Evolutionary conservation across 2,888 invertebrate species (phyloP), one percentile per base, ranked within the genome.

Genomic region (Aelia acuminata): DNA sequence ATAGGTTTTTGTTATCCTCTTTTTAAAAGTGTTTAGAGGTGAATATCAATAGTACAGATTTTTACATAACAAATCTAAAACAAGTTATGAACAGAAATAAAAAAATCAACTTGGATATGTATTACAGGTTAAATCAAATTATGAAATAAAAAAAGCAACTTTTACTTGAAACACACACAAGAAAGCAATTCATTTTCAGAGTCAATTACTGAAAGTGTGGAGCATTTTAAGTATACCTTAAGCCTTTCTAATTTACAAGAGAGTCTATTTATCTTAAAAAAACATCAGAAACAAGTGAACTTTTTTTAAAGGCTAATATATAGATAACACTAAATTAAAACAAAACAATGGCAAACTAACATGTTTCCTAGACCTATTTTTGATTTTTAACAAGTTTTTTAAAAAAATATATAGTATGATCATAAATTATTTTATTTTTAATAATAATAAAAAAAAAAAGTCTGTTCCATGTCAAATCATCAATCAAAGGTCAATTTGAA

Each of bases 111-210:
- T 43, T 15, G 18, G 18, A 35, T 10, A n/a, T 80, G 80, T 47
- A 43, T 43, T 80, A 80, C 39, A 43, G 80, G 10, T 43, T 15
- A 80, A 80, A 43, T 35, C 20, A 80, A 80, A 80, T n/a, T 43
- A 70, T 35, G 5, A 35, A 35, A 53, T 43, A 3, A 80, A 80
- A 47, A 80, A 80, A 80, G 80, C 80, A 80, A 43, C 43, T 43
- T 80, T 80, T 80, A 80, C 80, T 80, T 80, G 22, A 80, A 80
- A 80, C 43, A 80, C 39, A 75, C 75, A 80, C 80, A 80, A 80
- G 22, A 26, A 80, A 80, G 80, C 80, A 80, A 80, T 43, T 80
- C 20, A 80, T 43, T 43, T 80, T 80, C 43, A 80, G 39, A 80
- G 80, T 80, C 43, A n/a, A 47, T 43, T 39, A 80, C 43, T 80